Evolutionary conservation across 53 echinoderm and acorn worm genomes (phyloP).

Genomic region (Echinarachnius parma): DNA sequence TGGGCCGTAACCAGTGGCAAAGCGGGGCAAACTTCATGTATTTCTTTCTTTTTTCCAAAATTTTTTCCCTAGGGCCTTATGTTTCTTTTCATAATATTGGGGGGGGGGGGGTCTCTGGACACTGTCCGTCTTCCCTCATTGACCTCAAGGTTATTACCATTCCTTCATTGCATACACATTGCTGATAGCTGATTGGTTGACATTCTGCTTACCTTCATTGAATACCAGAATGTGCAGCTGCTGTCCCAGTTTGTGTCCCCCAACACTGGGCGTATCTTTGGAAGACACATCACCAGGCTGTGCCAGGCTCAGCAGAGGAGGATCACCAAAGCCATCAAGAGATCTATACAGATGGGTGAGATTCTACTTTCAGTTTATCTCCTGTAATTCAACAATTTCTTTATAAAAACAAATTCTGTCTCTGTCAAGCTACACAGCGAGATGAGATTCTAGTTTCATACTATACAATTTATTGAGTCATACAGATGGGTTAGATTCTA

Average conservation of each 20-base stretch:
- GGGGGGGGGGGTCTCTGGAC: background rate
- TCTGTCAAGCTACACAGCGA: no score
- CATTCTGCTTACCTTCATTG: background rate
- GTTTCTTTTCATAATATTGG: background rate
- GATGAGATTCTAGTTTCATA: no score
- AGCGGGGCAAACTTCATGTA: no score
- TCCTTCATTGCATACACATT: no score
- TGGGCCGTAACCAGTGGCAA: no score
- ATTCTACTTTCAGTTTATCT: no score
- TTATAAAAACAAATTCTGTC: no score
- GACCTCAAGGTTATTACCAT: no score
- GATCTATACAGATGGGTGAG: constrained; percentile 66
- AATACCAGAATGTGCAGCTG: constrained; percentile 75
- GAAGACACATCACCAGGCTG: constrained; percentile 76
- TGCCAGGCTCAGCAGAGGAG: constrained; percentile 66
- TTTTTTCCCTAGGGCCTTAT: background rate
- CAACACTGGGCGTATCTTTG: constrained; percentile 76
- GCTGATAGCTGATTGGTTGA: background rate
- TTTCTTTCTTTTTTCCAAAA: background rate
- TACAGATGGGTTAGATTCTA: no score
- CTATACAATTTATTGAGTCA: no score
- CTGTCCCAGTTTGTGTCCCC: constrained; percentile 97
- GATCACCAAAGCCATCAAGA: constrained; percentile 55
- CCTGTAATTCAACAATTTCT: no score
- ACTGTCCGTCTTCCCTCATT: no score